Conservation (phyloP, 2,888 invertebrate genomes). For the Lycocerus yunnanus region DNA sequence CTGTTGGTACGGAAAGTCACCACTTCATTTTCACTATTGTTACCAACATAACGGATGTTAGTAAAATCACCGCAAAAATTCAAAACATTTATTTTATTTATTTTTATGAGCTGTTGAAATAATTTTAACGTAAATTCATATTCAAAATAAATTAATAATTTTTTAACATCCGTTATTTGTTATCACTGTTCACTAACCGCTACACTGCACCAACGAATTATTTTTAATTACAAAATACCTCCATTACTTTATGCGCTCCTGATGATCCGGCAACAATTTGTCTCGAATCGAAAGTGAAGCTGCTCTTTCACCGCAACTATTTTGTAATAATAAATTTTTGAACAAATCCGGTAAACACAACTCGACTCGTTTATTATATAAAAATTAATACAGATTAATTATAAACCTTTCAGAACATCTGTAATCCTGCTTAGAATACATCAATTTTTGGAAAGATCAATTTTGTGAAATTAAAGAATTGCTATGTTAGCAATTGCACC, state of each 20-base stretch:
- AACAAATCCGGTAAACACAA: neutral
- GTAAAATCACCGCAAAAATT: neutral
- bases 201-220: neutral
- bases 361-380: neutral
- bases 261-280: neutral
- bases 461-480: neutral
- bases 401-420: neutral
- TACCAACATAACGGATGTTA: neutral
- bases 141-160: neutral
- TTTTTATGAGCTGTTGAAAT: neutral
- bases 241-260: neutral
- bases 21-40: neutral
- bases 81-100: neutral
- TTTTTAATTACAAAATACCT: neutral
- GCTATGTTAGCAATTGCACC: too few species aligned
- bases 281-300: neutral
- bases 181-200: too few species aligned
- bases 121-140: neutral
- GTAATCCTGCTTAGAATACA: neutral
- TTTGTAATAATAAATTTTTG: neutral
- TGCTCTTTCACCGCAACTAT: too few species aligned
- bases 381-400: neutral
- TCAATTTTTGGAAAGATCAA: neutral
- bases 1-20: neutral
- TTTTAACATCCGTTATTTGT: neutral